These are phyloP conservation scores for Apamea anceps DNA, from an alignment of 2,888 invertebrate genomes.

Conservation along the genomic window DNA sequence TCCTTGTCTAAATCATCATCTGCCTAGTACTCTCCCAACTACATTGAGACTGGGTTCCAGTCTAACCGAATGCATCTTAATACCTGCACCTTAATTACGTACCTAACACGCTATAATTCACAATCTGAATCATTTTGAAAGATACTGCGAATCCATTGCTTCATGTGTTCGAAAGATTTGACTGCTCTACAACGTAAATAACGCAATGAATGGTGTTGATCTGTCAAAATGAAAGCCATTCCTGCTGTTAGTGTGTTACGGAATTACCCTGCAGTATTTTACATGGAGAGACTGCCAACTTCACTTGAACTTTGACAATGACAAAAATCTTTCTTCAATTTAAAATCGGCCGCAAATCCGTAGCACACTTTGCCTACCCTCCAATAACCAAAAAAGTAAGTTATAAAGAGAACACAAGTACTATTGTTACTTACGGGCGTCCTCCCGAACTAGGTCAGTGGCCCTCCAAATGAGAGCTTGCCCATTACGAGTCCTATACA, in stretches of 20 bases:
- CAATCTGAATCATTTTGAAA: too few relatives aligned
- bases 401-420: constrained; percentile 12
- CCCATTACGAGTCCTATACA: constrained; percentile 29
- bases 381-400: neutral
- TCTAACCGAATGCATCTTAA: too few relatives aligned
- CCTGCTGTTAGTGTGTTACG: too few relatives aligned
- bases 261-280: neutral
- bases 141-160: too few relatives aligned
- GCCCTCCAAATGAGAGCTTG: constrained; percentile 46
- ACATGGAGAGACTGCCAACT: neutral
- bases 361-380: neutral
- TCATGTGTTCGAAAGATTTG: too few relatives aligned
- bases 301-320: neutral
- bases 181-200: too few relatives aligned
- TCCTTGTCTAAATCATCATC: neutral
- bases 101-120: too few relatives aligned
- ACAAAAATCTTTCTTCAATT: neutral
- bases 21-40: neutral
- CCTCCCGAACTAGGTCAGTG: constrained; percentile 47
- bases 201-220: too few relatives aligned
- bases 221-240: too few relatives aligned
- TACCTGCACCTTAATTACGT: too few relatives aligned
- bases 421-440: constrained; percentile 36
- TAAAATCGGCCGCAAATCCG: neutral
- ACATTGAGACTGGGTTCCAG: neutral